These are phyloP conservation scores for Drosophila sordidula DNA, from an alignment of 2,888 invertebrate genomes.

Conservation along the genomic window DNA sequence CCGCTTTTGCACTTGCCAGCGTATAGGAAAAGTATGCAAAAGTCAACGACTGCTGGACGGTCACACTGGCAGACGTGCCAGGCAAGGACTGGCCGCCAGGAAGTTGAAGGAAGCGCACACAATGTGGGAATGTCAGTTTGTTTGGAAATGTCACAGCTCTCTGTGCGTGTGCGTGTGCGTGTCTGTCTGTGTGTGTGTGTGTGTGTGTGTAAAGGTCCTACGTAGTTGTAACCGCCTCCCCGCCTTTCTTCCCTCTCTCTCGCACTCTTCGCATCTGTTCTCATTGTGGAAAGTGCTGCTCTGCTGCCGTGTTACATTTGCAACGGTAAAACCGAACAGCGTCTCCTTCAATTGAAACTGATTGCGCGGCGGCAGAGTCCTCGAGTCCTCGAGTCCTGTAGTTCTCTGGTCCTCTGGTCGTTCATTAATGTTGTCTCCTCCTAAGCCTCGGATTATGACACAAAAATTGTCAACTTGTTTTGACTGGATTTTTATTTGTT, in stretches of 20 bases:
- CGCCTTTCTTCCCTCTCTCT: slow-evolving; percentile 22
- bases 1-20: neutral
- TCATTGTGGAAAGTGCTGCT: slow-evolving; percentile 45
- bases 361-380: slow-evolving; percentile 25
- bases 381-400: slow-evolving; percentile 14
- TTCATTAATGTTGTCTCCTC: slow-evolving; percentile 44
- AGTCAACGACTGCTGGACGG: slow-evolving; percentile 55
- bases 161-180: slow-evolving; percentile 6
- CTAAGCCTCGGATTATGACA: slow-evolving; percentile 27
- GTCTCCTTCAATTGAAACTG: slow-evolving; percentile 49
- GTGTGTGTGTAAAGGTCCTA: slow-evolving; percentile 2
- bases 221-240: neutral
- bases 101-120: slow-evolving; percentile 63
- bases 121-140: slow-evolving; percentile 64
- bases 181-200: no score
- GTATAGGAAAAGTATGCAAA: slow-evolving; percentile 43
- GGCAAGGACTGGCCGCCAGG: slow-evolving; percentile 54
- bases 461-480: slow-evolving; percentile 6
- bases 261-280: slow-evolving; percentile 6
- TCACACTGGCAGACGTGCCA: slow-evolving; percentile 42
- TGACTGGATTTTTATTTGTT: neutral
- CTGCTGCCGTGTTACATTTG: slow-evolving; percentile 17
- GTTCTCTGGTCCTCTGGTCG: slow-evolving; percentile 13
- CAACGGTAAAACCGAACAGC: slow-evolving; percentile 34
- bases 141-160: slow-evolving; percentile 34